Evolutionary conservation across 2,797 vertebrate genomes (phyloP).

Genomic region (Tokudaia tokunoshimensis): DNA sequence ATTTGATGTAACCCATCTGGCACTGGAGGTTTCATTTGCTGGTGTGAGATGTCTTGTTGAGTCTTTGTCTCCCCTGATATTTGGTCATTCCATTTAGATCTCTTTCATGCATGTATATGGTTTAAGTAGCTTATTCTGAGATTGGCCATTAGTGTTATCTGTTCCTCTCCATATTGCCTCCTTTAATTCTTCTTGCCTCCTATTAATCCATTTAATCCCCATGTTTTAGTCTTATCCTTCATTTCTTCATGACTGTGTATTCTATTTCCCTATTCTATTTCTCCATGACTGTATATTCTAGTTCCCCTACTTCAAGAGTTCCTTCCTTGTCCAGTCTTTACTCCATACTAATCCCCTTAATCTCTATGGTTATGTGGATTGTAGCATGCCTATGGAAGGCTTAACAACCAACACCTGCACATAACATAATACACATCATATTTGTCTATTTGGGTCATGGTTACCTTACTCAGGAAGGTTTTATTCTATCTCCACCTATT

Average conservation of each 20-base stretch:
- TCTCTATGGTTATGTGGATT: neutral
- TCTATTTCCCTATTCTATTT: no score
- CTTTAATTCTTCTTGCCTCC: neutral
- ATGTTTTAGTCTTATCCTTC: neutral
- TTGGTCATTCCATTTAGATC: neutral
- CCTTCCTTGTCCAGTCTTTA: neutral
- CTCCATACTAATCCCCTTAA: neutral
- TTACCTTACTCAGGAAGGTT: no score
- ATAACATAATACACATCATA: neutral
- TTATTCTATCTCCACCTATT: neutral
- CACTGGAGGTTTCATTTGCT: neutral
- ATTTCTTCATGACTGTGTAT: neutral
- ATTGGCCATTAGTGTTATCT: neutral
- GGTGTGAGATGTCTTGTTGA: neutral
- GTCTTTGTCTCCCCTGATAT: neutral
- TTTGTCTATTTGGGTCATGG: neutral
- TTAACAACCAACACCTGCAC: neutral
- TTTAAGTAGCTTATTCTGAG: neutral
- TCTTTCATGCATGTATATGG: neutral
- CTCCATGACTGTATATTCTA: neutral
- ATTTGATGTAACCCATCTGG: neutral
- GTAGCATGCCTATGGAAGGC: neutral
- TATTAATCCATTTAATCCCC: neutral
- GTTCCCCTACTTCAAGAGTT: neutral
- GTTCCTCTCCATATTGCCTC: neutral